Base-by-base conservation (phyloP, 64 coral and sea anemone species). In the Montipora capricornis region DNA sequence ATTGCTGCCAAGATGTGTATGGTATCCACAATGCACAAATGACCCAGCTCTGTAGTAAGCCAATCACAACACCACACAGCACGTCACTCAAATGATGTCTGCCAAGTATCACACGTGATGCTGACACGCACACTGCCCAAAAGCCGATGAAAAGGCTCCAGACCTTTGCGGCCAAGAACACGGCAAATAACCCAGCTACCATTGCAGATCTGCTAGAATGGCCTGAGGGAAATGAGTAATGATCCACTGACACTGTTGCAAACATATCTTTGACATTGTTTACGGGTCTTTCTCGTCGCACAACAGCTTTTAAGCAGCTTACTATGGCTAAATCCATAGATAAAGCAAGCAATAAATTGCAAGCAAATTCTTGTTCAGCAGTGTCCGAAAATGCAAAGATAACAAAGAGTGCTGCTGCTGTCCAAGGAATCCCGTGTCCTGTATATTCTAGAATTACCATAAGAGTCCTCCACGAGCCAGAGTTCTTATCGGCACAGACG, bases 241-340 rank as follows among this genome's bases (percentile, higher is more conserved):
- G 92, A n/a, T 99, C 98, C 47, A 96, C 95, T 6, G 98, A 99
- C 4, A 99, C 86, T 45, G 98, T 99, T 4, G 93, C 98, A 87
- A 99, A 96, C 98, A 99, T 99, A 17, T 99, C 98, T n/a, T 90
- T 84, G 6, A 84, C 92, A 55, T 99, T 99, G 26, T 99, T 92
- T 8, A 75, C 47, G 49, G 98, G 98, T 87, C 98, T 76, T 52
- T 88, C 74, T 16, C 98, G 82, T 70, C 83, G 49, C 51, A 99
- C 87, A 48, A 85, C 16, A 44, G 92, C 26, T 80, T 99, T 99
- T 12, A 79, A 70, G 2, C 73, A 26, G 14, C 98, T 92, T 57
- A 99, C 98, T 20, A 99, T 53, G 49, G 47, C 79, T 45, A 99
- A 86, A 87, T 99, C 98, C 5, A 99, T 16, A 8, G 96, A 46